Base-by-base conservation (phyloP, 2,113 vertebrate species). In the Tympanuchus pallidicinctus region DNA sequence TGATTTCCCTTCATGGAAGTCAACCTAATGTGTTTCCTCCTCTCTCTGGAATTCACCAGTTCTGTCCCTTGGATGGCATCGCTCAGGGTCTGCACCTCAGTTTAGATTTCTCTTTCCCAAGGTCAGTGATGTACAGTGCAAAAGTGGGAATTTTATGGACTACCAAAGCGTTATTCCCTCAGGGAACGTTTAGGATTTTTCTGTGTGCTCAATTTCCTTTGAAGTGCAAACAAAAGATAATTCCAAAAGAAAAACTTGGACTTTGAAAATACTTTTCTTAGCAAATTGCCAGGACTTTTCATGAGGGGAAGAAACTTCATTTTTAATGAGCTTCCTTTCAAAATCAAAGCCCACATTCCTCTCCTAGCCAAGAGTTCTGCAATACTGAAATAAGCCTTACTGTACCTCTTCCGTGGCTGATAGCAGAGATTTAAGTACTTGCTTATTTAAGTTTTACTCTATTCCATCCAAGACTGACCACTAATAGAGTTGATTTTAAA, bases 91-190 rank as follows among this genome's bases (percentile, higher is more conserved):
- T 78, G 69, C 61, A 67, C 43, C 86, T 74, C 90, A 60, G 42
- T 60, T 86, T 77, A 65, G 47, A 75, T 64, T 78, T 24, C 52
- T 56, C 21, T 57, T 84, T 71, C 70, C 54, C 79, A 91, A 94
- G 69, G 94, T 90, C 88, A 95, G 0, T 52, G 79, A 92, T 61
- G 56, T 76, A 85, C 14, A 89, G 86, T 1, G 27, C 86, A 57
- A 88, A 95, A 93, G 82, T 36, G 88, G 95, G 79, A 94, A 91
- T 86, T 95, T 95, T 83, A 95, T 78, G 52, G 87, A 88, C 88
- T 91, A 90, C 72, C 48, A 7, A 94, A 93, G 86, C 67, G 76
- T 76, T 86, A 67, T 43, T 91, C 86, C 82, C 79, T 81, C 40
- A 52, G 82, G 57, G 69, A 71, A 90, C 90, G 82, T 34, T 50